These are phyloP conservation scores for Oeneis ivallda DNA, from an alignment of 2,888 invertebrate species.

Conservation along the genomic window DNA sequence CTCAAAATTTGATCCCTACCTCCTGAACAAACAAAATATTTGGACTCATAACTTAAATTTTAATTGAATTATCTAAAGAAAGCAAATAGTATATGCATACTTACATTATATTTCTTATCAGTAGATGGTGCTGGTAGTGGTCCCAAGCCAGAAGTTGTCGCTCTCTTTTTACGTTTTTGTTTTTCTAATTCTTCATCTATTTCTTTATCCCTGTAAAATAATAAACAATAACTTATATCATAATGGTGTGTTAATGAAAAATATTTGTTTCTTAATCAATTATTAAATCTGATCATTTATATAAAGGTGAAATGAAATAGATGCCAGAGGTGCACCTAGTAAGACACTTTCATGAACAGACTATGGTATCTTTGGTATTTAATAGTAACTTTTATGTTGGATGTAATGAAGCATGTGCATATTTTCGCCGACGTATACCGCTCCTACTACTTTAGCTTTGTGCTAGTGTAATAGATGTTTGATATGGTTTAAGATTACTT, in stretches of 20 bases:
- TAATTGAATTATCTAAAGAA: not conserved
- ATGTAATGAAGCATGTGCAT: not conserved
- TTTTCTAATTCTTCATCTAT: slow-evolving; percentile 92
- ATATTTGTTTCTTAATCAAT: too few relatives aligned
- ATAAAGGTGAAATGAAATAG: not conserved
- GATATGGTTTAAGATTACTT: not conserved
- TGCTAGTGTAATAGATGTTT: not conserved
- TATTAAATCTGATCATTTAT: not conserved
- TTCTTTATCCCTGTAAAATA: slow-evolving; percentile 88
- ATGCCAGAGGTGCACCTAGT: not conserved
- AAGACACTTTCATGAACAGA: not conserved
- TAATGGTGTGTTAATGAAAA: not conserved
- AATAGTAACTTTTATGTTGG: too few relatives aligned
- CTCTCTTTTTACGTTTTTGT: slow-evolving; percentile 92
- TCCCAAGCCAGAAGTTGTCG: slow-evolving; percentile 75
- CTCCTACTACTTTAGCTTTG: not conserved
- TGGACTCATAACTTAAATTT: not conserved
- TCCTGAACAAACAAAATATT: not conserved
- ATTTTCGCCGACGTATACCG: not conserved
- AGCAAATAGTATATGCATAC: slow-evolving; percentile 46
- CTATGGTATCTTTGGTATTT: too few relatives aligned
- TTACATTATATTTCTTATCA: slow-evolving; percentile 76
- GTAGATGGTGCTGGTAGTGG: slow-evolving; percentile 65
- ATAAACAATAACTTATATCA: too few relatives aligned
- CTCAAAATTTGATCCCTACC: not conserved